Conservation (phyloP, 2,797 vertebrate genomes). For the Orientallactaga sibirica region DNA sequence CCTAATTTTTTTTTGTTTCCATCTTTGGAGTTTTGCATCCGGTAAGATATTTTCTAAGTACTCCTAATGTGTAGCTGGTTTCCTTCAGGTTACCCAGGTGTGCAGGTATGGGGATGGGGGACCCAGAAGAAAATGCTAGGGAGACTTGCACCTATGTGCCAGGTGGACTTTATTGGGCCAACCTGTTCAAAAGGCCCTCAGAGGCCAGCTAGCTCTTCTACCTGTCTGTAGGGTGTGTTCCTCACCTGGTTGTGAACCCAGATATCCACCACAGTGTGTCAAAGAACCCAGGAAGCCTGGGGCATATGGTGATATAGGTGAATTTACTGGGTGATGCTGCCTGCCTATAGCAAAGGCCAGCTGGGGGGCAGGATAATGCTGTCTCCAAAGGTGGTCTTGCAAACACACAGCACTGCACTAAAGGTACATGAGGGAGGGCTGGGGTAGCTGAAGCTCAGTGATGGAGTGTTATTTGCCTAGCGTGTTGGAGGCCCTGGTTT, state of each 20-base stretch:
- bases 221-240: not conserved
- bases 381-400: not conserved
- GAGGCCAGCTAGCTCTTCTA: not conserved
- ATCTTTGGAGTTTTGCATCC: not conserved
- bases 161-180: not conserved
- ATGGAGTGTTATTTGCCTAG: too few species aligned
- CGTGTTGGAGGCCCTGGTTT: not conserved
- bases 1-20: not conserved
- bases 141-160: not conserved
- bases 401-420: not conserved
- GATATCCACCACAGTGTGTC: not conserved
- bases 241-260: not conserved
- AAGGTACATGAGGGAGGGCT: not conserved
- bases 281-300: not conserved
- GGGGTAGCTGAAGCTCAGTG: not conserved
- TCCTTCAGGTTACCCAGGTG: not conserved
- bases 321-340: not conserved
- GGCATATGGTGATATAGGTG: too few species aligned
- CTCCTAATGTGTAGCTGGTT: not conserved
- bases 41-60: not conserved
- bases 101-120: not conserved
- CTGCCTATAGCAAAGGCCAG: not conserved
- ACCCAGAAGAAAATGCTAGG: not conserved
- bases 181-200: not conserved
- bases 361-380: not conserved